Base-by-base conservation (phyloP, 1,140 invertebrate genomes). In the Zaprionus capensis region DNA sequence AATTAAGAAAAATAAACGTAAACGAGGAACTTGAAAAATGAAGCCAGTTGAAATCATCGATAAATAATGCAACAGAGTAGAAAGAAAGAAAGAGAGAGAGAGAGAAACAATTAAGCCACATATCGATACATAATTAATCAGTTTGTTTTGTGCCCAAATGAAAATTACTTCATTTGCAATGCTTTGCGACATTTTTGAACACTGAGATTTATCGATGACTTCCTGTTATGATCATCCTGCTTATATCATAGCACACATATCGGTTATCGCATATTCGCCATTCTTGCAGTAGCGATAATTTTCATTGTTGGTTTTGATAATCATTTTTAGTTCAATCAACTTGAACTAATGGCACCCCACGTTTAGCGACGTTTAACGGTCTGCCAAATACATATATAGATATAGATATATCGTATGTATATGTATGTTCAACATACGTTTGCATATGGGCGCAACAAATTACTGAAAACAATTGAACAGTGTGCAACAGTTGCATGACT, bases 21-120 rank as follows among this genome's bases (percentile, higher is more conserved):
- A 74, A 78, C 75, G 66, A 73, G 69, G 66, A 46, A 80, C 64
- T 77, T 70, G 71, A 80, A 80, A 87, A 80, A 76, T 79, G 82
- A 85, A 57, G 44, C 53, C 53, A 72, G 44, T 75, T 69, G 41
- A 63, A 53, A 34, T 44, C 11, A 57, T 12, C 49, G 28, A 56
- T 6, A 28, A 56, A 56, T 34, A 28, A 17, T 38, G 51, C 51
- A 56, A 28, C 53, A 49, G 31, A 34, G 4, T 17, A 20, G 3
- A 17, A 22, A 49, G 2, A 20, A 49, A 12, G 2, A 31, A 9
- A 31, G 7, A 9, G 9, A 31, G 9, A 3, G 31, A 4, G 9
- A 3, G 5, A n/a, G 2, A 46, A 46, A 46, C 41, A 46, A 46
- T 46, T 46, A 17, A 46, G n/a, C 6, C 17, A 17, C 41, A 46